Conservation (phyloP, 2,797 vertebrate species). For the Tragelaphus eurycerus region DNA sequence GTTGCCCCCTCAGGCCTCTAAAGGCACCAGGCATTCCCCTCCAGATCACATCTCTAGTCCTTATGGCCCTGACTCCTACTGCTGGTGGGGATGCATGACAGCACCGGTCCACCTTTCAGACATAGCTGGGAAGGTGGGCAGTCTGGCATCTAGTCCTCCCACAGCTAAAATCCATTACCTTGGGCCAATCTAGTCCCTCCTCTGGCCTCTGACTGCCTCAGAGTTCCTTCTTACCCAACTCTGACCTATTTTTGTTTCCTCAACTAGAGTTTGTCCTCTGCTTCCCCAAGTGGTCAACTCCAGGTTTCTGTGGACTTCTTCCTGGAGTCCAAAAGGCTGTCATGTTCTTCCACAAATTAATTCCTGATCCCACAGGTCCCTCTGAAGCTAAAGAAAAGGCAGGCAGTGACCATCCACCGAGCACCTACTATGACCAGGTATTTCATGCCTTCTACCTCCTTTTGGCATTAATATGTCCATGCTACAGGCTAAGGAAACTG, state of each 20-base stretch:
- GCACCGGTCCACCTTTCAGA: background rate
- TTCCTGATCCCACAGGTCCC: background rate
- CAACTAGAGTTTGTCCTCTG: background rate
- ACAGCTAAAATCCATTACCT: background rate
- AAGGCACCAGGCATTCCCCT: background rate
- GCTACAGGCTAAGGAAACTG: background rate
- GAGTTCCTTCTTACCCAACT: background rate
- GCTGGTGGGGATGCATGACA: background rate
- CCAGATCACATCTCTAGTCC: background rate
- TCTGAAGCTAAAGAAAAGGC: background rate
- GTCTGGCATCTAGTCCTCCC: background rate
- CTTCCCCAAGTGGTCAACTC: background rate
- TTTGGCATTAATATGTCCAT: background rate
- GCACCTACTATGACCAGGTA: background rate
- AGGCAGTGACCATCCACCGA: background rate
- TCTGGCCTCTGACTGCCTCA: background rate
- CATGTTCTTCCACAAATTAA: background rate
- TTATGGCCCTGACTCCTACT: background rate
- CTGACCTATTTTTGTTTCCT: background rate
- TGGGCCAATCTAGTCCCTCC: background rate
- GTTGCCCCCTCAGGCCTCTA: background rate
- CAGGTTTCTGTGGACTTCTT: background rate
- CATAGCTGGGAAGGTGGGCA: background rate
- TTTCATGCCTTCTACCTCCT: background rate
- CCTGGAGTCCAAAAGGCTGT: background rate